Base-by-base conservation (phyloP, 2,113 vertebrate genomes). In the Conger conger region DNA sequence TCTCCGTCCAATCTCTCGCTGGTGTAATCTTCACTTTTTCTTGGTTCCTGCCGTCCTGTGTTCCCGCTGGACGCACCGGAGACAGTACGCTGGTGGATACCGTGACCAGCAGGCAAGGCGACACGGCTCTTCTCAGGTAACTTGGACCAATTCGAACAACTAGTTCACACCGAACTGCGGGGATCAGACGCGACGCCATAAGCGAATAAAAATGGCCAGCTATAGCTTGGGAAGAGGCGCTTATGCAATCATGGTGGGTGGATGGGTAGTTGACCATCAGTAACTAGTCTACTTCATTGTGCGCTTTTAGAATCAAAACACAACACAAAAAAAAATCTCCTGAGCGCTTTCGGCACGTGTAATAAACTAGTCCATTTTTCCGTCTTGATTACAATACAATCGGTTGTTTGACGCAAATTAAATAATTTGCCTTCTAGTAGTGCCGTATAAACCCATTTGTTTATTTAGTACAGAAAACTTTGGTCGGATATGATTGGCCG, bases 111-210 rank as follows among this genome's bases (percentile, higher is more conserved):
- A 95, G 97, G 90, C 97, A 99, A 93, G 98, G 98, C 92, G 98
- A 99, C 93, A 98, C 97, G 91, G 97, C 97, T 80, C 94, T 98
- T 85, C 95, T 99, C 91, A 99, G 97, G 98, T 99, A 98, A 93
- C 95, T 86, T 63, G 73, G 42, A 85, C 87, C 91, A 73, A 36
- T 13, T 63, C 38, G 77, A 33, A 82, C 88, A 91, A 92, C 90
- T 85, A 45, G 8, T 73, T 33, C 27, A 73, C 27, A 73, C 5
- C 76, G 38, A 38, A 50, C 53, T 63, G 27, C 33, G 30, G 33
- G 18, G 8, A 50, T 7, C 30, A 42, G 42, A 54, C 27, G 33
- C 73, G 76, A 37, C 50, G n/a, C 36, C 2, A 78, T 17, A 78
- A 3, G 15, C 35, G 36, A 30, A 16, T 68, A 38, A 33, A 78